Conservation (phyloP, 2,888 invertebrate genomes). For the Acleris laterana region DNA sequence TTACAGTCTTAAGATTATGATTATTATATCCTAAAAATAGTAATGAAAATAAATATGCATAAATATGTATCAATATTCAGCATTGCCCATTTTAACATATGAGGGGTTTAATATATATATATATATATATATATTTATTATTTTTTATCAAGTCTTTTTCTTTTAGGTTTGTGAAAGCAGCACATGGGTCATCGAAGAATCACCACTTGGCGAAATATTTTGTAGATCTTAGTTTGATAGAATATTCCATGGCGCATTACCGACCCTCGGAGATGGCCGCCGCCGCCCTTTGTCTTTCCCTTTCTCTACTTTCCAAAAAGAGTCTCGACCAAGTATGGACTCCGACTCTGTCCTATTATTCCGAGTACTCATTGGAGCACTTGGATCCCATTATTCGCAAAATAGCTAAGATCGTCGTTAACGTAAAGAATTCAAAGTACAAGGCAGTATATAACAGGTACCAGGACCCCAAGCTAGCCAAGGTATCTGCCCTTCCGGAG, state of each 20-base stretch:
- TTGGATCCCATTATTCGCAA: slow-evolving; percentile 88
- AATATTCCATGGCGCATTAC: slow-evolving; percentile 91
- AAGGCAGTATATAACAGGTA: slow-evolving; percentile 89
- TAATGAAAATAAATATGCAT: no score
- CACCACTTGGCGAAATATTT: slow-evolving; percentile 96
- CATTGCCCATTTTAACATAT: no score
- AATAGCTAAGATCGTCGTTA: slow-evolving; percentile 88
- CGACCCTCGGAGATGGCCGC: slow-evolving; percentile 94
- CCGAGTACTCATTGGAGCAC: slow-evolving; percentile 88
- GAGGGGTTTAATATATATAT: not conserved
- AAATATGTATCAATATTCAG: no score
- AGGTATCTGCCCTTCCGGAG: slow-evolving; percentile 87
- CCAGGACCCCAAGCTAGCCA: slow-evolving; percentile 79
- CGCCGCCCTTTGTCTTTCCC: slow-evolving; percentile 90
- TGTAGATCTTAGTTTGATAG: slow-evolving; percentile 92
- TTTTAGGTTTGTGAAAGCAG: slow-evolving; percentile 83
- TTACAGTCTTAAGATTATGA: no score
- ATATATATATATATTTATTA: not conserved
- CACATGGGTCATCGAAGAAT: slow-evolving; percentile 84
- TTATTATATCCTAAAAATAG: no score
- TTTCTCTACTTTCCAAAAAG: slow-evolving; percentile 81
- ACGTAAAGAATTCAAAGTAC: slow-evolving; percentile 88
- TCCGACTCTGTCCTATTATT: slow-evolving; percentile 89
- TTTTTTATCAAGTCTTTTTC: no score
- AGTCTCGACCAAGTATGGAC: slow-evolving; percentile 86